Percentiles rank a stretch among this genome's conserved stretches.
These are phyloP conservation scores for Phataginus tricuspis DNA, from an alignment of 2,797 vertebrate genomes.

Conservation along the genomic window DNA sequence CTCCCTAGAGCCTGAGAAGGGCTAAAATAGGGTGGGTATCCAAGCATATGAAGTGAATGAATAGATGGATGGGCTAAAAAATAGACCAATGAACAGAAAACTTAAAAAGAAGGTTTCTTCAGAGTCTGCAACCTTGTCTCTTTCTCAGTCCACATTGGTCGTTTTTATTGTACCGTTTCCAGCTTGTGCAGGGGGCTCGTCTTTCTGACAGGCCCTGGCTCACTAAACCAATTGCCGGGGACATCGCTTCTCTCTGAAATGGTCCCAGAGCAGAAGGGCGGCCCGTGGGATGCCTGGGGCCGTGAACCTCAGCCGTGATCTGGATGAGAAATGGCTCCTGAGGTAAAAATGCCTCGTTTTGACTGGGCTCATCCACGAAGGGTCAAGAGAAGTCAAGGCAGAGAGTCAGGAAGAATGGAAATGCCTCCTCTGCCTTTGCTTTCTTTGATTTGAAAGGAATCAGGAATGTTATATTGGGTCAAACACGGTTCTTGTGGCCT, in stretches of 20 bases:
- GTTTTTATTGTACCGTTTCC: not conserved
- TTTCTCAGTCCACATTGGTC: not conserved
- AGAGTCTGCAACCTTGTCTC: not conserved
- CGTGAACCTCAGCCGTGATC: not conserved
- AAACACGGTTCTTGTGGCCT: not conserved
- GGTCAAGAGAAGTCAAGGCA: not conserved
- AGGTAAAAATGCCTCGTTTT: not conserved
- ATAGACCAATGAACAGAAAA: not conserved
- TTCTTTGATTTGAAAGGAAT: not conserved
- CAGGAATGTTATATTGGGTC: not conserved
- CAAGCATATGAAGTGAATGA: not conserved
- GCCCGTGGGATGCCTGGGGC: not conserved
- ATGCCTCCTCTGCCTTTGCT: too few relatives aligned
- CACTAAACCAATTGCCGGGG: not conserved
- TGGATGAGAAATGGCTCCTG: not conserved
- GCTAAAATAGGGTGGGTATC: not conserved
- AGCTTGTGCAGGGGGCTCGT: not conserved
- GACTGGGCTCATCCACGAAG: too few relatives aligned
- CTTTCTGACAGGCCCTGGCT: not conserved
- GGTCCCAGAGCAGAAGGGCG: not conserved
- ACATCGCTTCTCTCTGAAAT: not conserved
- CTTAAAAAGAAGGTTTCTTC: not conserved
- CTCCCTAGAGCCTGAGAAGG: not conserved
- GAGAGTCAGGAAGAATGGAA: fast-evolving
- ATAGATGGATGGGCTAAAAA: not conserved